phyloP scores from a whole-genome alignment of 53 echinoderm and acorn worm species.

The Mesocentrotus franciscanus region DNA sequence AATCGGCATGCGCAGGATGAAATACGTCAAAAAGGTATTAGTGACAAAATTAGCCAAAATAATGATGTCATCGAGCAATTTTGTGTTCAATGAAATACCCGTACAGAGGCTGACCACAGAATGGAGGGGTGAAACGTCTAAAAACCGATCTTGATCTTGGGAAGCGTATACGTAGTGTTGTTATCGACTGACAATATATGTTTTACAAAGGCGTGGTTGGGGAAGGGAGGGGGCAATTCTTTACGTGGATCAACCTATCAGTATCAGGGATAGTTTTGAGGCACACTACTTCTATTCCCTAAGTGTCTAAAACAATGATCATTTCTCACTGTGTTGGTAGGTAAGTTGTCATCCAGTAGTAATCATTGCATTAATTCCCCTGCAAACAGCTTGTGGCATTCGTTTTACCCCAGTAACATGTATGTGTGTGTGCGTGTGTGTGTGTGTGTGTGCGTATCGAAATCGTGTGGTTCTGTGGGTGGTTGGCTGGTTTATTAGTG shows the following conservation, averaged over 20 bases:
- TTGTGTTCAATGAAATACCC: not conserved
- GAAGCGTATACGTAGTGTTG: not conserved
- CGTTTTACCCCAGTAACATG: not conserved
- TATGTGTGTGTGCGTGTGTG: too few species aligned
- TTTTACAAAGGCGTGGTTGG: not conserved
- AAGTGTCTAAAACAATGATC: too few species aligned
- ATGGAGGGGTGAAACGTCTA: not conserved
- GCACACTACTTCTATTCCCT: too few species aligned
- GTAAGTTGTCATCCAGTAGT: not conserved
- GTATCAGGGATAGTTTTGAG: not conserved
- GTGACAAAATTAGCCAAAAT: not conserved
- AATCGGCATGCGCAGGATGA: not conserved
- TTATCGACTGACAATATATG: too few species aligned
- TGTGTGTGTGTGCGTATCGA: not conserved
- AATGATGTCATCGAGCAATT: not conserved
- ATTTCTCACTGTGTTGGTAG: not conserved
- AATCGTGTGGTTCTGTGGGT: not conserved
- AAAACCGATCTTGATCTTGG: not conserved
- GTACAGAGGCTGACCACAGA: not conserved
- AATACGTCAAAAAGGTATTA: not conserved
- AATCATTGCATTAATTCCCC: not conserved
- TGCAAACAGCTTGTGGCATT: not conserved
- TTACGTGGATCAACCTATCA: not conserved
- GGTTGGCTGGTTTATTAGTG: not conserved
- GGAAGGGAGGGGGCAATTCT: not conserved